Evolutionary conservation across 2,113 vertebrate species (phyloP).

Genomic region (Jaculus jaculus): DNA sequence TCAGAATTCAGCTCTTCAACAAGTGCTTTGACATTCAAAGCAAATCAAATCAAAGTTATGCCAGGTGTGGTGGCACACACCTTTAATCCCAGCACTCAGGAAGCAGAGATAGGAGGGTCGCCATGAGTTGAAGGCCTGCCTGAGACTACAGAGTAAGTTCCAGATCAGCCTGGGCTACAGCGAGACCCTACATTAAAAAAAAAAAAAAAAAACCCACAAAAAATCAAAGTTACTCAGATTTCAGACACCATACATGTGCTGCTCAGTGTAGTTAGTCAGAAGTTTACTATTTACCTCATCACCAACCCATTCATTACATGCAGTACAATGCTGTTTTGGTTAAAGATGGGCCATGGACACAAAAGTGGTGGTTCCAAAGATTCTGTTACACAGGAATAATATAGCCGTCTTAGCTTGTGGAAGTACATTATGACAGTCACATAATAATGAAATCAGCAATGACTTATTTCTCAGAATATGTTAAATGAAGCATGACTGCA

Average conservation of each 20-base stretch:
- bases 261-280: background rate
- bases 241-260: background rate
- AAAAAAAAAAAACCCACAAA: too few species aligned
- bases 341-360: background rate
- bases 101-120: too few species aligned
- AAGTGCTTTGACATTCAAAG: constrained; percentile 6
- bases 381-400: background rate
- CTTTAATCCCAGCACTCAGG: too few species aligned
- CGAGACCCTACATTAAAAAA: too few species aligned
- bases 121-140: too few species aligned
- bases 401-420: background rate
- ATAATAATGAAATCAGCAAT: background rate
- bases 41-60: constrained; percentile 16
- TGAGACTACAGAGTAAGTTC: too few species aligned
- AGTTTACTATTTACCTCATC: background rate
- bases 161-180: too few species aligned
- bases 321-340: background rate
- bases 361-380: background rate
- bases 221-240: constrained; percentile 3
- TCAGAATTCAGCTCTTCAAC: background rate
- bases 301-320: background rate
- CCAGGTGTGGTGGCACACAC: too few species aligned
- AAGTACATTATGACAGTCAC: background rate
- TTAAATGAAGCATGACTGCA: background rate
- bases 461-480: background rate